These are phyloP conservation scores for Zoanthus gigantus DNA, from an alignment of 92 coral and sea anemone species.

Conservation along the genomic window DNA sequence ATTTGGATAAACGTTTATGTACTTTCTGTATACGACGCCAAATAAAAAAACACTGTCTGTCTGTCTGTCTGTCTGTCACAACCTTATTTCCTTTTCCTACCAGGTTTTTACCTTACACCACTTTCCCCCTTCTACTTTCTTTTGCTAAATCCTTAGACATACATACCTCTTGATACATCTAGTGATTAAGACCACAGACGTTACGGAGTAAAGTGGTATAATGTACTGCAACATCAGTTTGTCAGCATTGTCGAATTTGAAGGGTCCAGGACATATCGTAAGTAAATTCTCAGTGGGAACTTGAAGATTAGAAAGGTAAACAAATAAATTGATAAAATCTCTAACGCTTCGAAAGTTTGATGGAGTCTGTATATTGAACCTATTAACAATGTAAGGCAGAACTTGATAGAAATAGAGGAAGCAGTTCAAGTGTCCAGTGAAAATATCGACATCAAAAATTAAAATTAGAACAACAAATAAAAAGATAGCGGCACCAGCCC, in stretches of 20 bases:
- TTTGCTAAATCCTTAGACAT: too few relatives aligned
- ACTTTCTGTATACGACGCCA: too few relatives aligned
- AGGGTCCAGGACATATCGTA: conserved; percentile 58
- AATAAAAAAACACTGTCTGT: too few relatives aligned
- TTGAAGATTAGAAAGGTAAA: conserved; percentile 69
- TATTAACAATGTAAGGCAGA: conserved; percentile 59
- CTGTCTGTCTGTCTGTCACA: too few relatives aligned
- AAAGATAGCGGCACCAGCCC: not conserved
- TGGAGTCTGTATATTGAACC: conserved; percentile 25
- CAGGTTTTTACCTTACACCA: too few relatives aligned
- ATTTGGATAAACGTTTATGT: too few relatives aligned
- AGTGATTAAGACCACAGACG: conserved; percentile 62
- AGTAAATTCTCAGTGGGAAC: conserved; percentile 43
- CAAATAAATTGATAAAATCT: conserved; percentile 66
- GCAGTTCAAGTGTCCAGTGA: conserved; percentile 36
- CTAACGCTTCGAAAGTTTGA: conserved; percentile 26
- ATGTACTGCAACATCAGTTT: conserved; percentile 79
- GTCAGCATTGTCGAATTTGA: conserved; percentile 79
- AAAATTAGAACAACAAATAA: not conserved
- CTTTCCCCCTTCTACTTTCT: too few relatives aligned
- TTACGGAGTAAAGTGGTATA: conserved; percentile 74
- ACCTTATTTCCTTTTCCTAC: too few relatives aligned
- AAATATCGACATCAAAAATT: conserved; percentile 14
- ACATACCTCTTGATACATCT: conserved; percentile 53
- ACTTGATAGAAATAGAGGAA: conserved; percentile 42